These are phyloP conservation scores for Drosophila basisetae DNA, from an alignment of 2,888 invertebrate species.

Conservation along the genomic window DNA sequence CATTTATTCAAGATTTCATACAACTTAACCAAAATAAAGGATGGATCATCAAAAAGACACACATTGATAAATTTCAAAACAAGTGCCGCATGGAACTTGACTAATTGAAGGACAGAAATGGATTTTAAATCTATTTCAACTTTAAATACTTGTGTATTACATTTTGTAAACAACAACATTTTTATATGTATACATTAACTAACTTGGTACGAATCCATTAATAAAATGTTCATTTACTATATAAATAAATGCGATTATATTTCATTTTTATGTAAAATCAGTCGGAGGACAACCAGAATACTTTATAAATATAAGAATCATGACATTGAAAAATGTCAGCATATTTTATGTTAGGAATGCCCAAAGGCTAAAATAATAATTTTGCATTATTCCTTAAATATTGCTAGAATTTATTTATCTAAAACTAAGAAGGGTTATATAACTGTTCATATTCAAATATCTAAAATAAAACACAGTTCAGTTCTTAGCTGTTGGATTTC, in stretches of 20 bases:
- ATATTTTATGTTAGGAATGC: neutral
- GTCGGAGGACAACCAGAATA: no score
- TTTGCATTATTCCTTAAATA: neutral
- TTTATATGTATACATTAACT: neutral
- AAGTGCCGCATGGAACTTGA: neutral
- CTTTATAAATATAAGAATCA: no score
- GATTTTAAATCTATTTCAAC: neutral
- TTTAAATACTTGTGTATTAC: neutral
- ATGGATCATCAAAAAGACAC: neutral
- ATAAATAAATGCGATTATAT: no score
- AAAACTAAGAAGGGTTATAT: neutral
- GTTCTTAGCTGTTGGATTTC: neutral
- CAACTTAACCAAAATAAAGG: conserved; percentile 7
- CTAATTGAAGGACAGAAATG: neutral
- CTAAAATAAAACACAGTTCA: neutral
- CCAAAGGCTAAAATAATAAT: neutral
- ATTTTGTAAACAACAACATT: neutral
- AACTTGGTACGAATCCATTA: neutral
- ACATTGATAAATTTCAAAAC: neutral
- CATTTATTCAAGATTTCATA: conserved; percentile 29
- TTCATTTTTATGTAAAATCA: no score
- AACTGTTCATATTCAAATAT: neutral
- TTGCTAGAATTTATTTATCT: neutral
- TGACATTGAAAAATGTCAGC: no score
- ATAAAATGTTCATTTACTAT: neutral